phyloP scores from a whole-genome alignment of 2,797 vertebrate genomes.

The Simalia tracyae region DNA sequence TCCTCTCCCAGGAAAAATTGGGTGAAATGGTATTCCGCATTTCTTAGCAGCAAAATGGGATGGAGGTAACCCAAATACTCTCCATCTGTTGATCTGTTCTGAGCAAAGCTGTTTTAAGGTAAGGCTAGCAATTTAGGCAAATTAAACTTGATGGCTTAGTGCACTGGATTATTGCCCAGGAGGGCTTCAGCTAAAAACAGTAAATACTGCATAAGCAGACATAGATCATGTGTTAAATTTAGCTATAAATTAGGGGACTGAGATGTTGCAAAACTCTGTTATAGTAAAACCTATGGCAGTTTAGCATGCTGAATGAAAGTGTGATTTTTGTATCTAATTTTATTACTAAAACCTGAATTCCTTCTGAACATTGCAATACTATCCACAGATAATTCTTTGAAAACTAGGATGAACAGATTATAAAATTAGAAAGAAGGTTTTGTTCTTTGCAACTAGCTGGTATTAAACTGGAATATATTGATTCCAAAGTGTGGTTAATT shows the following conservation, averaged over 20 bases:
- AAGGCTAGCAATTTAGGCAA: constrained; percentile 38
- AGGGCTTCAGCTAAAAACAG: constrained; percentile 37
- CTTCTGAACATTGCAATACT: constrained; percentile 13
- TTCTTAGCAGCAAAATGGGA: rapidly evolving
- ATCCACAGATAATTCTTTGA: constrained; percentile 38
- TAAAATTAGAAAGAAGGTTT: constrained; percentile 5
- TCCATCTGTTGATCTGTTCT: not conserved
- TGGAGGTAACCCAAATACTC: not conserved
- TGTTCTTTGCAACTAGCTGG: not conserved
- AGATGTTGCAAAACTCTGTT: constrained; percentile 25
- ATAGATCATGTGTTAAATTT: constrained; percentile 41
- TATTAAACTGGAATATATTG: constrained; percentile 39
- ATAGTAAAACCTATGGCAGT: not conserved
- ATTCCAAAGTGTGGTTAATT: constrained; percentile 20
- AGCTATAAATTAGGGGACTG: constrained; percentile 42
- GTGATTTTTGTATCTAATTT: constrained; percentile 30
- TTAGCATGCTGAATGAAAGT: constrained; percentile 8
- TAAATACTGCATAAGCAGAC: constrained; percentile 26
- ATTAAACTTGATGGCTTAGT: constrained; percentile 35
- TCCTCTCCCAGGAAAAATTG: too few species aligned
- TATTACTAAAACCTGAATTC: constrained; percentile 21
- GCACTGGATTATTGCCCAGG: constrained; percentile 20
- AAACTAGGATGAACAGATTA: not conserved
- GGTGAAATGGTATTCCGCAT: too few species aligned
- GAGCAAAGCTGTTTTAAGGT: constrained; percentile 32